Percentiles rank a stretch among this genome's conserved stretches.
These are phyloP conservation scores for Metridium senile DNA, from an alignment of 92 coral and sea anemone genomes.

Conservation along the genomic window DNA sequence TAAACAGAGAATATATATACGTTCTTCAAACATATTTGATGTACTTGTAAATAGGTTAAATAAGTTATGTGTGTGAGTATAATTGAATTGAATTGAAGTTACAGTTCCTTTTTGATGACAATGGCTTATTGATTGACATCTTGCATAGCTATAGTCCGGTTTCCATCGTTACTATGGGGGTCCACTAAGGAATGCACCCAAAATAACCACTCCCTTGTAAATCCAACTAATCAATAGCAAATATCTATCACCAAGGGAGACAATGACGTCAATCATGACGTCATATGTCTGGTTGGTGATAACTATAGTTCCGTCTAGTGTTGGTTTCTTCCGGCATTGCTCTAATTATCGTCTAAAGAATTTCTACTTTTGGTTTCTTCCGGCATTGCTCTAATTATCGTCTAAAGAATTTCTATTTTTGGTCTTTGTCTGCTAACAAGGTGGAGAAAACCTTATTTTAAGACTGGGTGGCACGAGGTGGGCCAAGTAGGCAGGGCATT, in stretches of 20 bases:
- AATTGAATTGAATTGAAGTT: no score
- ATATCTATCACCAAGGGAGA: background rate
- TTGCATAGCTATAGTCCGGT: no score
- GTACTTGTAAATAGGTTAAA: no score
- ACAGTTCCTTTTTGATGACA: no score
- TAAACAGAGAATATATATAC: no score
- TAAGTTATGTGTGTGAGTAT: no score
- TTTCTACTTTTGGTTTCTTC: background rate
- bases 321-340: background rate
- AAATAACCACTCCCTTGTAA: background rate
- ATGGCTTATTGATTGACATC: no score
- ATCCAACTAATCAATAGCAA: background rate
- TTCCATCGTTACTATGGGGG: background rate
- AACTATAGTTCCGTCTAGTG: background rate
- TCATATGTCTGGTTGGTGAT: background rate
- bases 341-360: background rate
- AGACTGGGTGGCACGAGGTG: no score
- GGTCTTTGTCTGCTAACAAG: background rate
- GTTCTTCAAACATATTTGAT: no score
- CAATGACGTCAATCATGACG: conserved; percentile 19
- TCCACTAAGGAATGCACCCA: background rate
- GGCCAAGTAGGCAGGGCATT: background rate
- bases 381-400: background rate
- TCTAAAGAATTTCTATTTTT: background rate
- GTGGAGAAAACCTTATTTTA: background rate